Conservation (phyloP, 1,140 invertebrate genomes). For the Odontomachus brunneus region DNA sequence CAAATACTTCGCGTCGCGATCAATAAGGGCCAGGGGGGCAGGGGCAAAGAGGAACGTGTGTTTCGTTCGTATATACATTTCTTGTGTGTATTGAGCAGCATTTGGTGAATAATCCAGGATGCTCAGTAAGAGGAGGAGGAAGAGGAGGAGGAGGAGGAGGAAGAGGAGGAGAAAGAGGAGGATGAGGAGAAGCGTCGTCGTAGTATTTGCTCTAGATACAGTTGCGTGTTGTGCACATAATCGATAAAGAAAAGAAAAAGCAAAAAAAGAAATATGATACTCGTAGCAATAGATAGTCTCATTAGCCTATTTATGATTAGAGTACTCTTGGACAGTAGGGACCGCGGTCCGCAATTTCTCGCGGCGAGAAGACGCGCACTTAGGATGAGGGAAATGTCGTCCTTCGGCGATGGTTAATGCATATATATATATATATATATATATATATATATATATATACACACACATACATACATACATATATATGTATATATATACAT, state of each 20-base stretch:
- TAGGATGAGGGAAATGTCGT: not conserved
- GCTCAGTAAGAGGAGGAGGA: not conserved
- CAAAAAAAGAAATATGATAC: not conserved
- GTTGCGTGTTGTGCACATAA: slow-evolving; percentile 60
- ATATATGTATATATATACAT: too few relatives aligned
- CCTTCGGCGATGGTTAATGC: not conserved
- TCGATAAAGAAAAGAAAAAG: slow-evolving; percentile 36
- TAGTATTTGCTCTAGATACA: slow-evolving; percentile 57
- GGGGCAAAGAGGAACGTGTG: slow-evolving; percentile 18
- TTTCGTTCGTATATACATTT: slow-evolving; percentile 51
- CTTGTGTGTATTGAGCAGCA: slow-evolving; percentile 18
- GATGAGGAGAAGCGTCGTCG: slow-evolving; percentile 2
- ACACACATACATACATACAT: too few relatives aligned
- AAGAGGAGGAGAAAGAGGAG: not conserved
- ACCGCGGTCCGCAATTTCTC: slow-evolving; percentile 23
- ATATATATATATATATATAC: too few relatives aligned
- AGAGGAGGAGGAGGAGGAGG: not conserved
- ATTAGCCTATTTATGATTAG: slow-evolving; percentile 63
- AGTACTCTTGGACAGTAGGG: slow-evolving; percentile 29
- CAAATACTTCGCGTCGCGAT: slow-evolving; percentile 50
- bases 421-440: too few relatives aligned
- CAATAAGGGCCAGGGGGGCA: not conserved
- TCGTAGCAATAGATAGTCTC: slow-evolving; percentile 46
- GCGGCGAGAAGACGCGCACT: not conserved
- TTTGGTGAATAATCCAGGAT: not conserved